phyloP scores from a whole-genome alignment of 2,797 vertebrate species.

The Brachymystax lenok region DNA sequence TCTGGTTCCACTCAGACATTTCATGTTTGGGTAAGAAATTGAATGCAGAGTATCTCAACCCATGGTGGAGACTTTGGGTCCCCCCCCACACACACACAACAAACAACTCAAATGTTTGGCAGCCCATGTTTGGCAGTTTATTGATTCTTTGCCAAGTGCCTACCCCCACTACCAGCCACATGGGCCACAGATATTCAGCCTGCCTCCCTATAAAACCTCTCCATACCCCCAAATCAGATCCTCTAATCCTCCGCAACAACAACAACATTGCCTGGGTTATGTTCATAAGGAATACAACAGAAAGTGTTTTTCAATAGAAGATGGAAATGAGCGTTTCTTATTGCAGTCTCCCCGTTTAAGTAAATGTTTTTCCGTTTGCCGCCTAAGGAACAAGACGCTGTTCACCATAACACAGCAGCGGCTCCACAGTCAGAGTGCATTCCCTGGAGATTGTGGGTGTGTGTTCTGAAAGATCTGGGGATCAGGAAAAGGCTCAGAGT shows the following conservation, averaged over 20 bases:
- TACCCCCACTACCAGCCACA: slow-evolving; percentile 10
- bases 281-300: background rate
- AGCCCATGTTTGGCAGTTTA: background rate
- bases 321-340: background rate
- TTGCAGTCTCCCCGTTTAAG: background rate
- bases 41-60: background rate
- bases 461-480: background rate
- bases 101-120: background rate
- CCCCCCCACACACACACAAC: background rate
- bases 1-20: background rate
- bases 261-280: slow-evolving; percentile 2
- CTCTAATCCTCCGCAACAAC: slow-evolving; percentile 8
- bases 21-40: background rate
- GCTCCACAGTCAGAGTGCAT: background rate
- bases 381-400: background rate
- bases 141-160: slow-evolving; percentile 23
- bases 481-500: background rate
- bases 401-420: background rate
- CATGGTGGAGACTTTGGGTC: background rate
- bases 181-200: background rate
- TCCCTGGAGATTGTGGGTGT: background rate
- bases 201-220: background rate
- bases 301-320: background rate
- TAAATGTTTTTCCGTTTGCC: background rate
- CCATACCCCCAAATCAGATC: background rate